These are phyloP conservation scores for Arothron firmamentum DNA, from an alignment of 2,113 vertebrate species.

Conservation along the genomic window DNA sequence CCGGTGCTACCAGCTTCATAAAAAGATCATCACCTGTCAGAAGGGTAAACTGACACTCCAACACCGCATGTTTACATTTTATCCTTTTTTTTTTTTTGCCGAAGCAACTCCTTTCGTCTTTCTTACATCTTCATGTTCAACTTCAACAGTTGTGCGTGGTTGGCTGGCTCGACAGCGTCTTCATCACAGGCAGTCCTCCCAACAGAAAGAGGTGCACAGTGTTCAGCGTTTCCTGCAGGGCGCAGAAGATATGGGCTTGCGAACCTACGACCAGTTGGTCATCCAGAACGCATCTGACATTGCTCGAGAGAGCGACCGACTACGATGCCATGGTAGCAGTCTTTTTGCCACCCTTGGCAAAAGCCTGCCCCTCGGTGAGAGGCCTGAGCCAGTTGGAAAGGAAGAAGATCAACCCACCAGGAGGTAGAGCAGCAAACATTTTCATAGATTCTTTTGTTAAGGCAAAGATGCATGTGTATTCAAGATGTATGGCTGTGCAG, in stretches of 20 bases:
- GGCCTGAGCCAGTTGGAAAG: conserved; percentile 74
- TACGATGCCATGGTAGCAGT: conserved; percentile 74
- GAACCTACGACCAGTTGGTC: conserved; percentile 84
- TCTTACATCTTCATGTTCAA: conserved; percentile 1
- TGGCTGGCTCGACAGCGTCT: conserved; percentile 84
- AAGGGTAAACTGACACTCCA: conserved; percentile 79
- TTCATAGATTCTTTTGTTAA: background rate
- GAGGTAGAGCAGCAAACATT: conserved; percentile 72
- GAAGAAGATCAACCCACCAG: conserved; percentile 77
- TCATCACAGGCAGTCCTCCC: conserved; percentile 70
- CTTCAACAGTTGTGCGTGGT: conserved; percentile 80
- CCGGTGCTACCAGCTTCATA: conserved; percentile 86
- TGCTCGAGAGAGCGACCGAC: conserved; percentile 84
- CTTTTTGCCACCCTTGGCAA: conserved; percentile 47
- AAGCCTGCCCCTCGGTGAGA: conserved; percentile 74
- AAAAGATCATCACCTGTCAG: conserved; percentile 90
- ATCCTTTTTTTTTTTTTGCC: background rate
- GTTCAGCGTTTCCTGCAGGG: conserved; percentile 85
- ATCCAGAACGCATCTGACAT: conserved; percentile 94
- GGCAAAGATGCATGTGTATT: conserved; percentile 36
- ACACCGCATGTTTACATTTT: background rate
- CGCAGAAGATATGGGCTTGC: conserved; percentile 86
- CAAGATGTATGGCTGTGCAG: background rate
- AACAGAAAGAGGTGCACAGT: conserved; percentile 76
- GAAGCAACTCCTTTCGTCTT: conserved; percentile 4